Conservation (phyloP, 2,797 vertebrate species). For the Tenualosa ilisha region DNA sequence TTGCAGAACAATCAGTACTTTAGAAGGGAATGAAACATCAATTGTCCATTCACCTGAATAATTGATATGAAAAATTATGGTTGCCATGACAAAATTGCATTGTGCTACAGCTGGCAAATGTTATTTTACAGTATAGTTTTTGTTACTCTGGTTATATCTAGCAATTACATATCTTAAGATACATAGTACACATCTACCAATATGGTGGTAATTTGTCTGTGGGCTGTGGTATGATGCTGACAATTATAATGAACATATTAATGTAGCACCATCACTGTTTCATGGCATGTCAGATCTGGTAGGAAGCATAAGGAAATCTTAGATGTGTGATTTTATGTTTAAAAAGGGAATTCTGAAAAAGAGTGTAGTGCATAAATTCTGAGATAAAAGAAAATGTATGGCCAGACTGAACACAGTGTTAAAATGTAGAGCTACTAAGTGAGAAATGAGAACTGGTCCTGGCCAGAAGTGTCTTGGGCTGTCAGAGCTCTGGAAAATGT, state of each 20-base stretch:
- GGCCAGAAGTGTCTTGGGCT: not conserved
- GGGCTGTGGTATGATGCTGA: not conserved
- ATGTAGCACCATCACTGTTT: not conserved
- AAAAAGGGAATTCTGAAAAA: not conserved
- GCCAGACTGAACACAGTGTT: not conserved
- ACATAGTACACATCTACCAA: not conserved
- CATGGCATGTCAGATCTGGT: not conserved
- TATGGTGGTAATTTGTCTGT: not conserved
- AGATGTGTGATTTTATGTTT: not conserved
- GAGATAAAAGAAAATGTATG: too few species aligned
- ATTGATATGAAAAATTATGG: conserved; percentile 24
- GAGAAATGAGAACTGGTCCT: not conserved
- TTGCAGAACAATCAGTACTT: not conserved
- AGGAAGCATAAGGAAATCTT: not conserved
- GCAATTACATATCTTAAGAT: not conserved
- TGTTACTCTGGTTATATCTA: not conserved
- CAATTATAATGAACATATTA: not conserved
- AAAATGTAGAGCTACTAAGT: not conserved
- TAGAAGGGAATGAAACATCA: not conserved
- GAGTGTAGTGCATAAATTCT: too few species aligned
- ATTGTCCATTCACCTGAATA: conserved; percentile 24
- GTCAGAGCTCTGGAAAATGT: conserved; percentile 7
- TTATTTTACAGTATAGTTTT: not conserved
- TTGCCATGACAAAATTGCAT: conserved; percentile 17
- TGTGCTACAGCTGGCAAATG: not conserved